Conservation (phyloP, 2,797 vertebrate species). For the Hirundo rustica region DNA sequence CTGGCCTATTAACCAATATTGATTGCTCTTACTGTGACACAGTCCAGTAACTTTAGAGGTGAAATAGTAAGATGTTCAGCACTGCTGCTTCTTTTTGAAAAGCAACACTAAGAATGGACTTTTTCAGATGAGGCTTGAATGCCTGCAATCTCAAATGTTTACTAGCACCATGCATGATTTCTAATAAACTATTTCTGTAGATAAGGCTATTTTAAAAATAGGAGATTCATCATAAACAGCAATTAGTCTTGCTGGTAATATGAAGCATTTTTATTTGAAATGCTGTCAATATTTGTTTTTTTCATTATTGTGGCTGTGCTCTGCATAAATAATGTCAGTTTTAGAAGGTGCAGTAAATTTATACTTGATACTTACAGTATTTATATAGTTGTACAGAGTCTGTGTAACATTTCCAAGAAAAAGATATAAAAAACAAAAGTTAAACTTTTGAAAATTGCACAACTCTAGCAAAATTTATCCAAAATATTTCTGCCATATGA, state of each 20-base stretch:
- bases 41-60: constrained; percentile 63
- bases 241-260: not conserved
- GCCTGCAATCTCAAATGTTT: not conserved
- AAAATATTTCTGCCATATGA: not conserved
- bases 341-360: not conserved
- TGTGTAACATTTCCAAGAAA: not conserved
- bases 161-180: not conserved
- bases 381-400: not conserved
- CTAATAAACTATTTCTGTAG: not conserved
- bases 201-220: not conserved
- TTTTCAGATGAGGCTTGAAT: not conserved
- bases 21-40: constrained; percentile 68
- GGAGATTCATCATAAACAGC: not conserved
- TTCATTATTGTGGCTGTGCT: not conserved
- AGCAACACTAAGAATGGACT: constrained; percentile 13
- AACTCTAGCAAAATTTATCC: not conserved
- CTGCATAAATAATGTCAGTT: not conserved
- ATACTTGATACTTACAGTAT: not conserved
- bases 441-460: not conserved
- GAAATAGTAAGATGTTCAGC: constrained; percentile 46
- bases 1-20: constrained; percentile 76
- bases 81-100: constrained; percentile 7
- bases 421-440: not conserved
- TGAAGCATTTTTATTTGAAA: not conserved
- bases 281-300: not conserved